Percentiles rank a stretch among this genome's conserved stretches.
phyloP scores from a whole-genome alignment of 1,140 invertebrate species.

The Drosophila asahinai region DNA sequence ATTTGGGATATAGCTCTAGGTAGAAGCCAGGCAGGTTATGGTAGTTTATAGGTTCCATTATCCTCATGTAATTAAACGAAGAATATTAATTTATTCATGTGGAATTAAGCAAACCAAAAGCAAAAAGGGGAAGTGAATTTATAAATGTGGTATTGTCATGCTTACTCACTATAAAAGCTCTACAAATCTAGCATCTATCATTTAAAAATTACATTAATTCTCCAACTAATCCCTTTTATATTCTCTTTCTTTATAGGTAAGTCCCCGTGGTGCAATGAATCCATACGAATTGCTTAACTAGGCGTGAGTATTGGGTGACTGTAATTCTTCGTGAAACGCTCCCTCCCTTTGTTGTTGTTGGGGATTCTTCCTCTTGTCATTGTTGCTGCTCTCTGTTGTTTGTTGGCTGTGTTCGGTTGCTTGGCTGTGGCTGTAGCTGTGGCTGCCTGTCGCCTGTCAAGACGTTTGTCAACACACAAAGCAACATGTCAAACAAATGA shows the following conservation, averaged over 20 bases:
- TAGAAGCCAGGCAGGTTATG: no score
- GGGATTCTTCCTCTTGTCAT: slow-evolving; percentile 15
- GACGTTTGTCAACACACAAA: slow-evolving; percentile 75
- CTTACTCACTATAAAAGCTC: neutral
- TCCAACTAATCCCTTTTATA: slow-evolving; percentile 1
- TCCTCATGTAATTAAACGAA: no score
- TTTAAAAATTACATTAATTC: neutral
- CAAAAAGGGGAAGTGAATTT: neutral
- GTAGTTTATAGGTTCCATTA: no score
- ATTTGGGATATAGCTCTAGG: no score
- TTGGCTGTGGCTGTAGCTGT: slow-evolving; percentile 35
- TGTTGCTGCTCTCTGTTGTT: slow-evolving; percentile 22
- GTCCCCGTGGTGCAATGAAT: slow-evolving; percentile 48
- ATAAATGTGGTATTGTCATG: neutral
- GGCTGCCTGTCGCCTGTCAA: slow-evolving; percentile 70
- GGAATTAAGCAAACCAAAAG: neutral
- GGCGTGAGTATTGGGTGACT: slow-evolving; percentile 73
- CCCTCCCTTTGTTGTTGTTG: slow-evolving; percentile 19
- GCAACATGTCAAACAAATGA: slow-evolving; percentile 65
- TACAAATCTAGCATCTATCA: neutral
- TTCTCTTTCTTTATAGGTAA: slow-evolving; percentile 64
- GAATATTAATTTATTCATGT: neutral
- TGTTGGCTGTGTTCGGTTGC: slow-evolving; percentile 29
- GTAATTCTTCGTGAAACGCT: slow-evolving; percentile 34
- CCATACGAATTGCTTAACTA: slow-evolving; percentile 58